Conservation (phyloP, 2,113 vertebrate species). For the Eleginops maclovinus region DNA sequence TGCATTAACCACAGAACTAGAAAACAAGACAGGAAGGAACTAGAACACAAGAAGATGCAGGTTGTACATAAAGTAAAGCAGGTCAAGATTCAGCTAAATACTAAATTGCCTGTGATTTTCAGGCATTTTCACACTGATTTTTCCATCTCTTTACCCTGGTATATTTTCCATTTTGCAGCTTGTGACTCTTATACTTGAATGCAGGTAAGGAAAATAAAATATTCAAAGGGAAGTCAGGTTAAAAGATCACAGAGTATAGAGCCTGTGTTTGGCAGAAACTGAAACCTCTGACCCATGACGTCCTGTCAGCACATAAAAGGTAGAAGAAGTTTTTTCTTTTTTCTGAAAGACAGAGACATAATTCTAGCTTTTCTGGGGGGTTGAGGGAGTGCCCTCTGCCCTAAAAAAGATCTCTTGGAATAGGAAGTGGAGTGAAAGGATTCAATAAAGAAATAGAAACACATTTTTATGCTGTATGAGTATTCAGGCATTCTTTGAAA, state of each 20-base stretch:
- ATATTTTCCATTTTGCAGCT: not conserved
- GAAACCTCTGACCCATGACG: constrained; percentile 14
- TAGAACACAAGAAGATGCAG: constrained; percentile 26
- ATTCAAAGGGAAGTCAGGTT: not conserved
- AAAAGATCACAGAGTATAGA: not conserved
- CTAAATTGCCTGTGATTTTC: no score
- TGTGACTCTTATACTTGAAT: not conserved
- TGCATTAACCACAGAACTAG: constrained; percentile 20
- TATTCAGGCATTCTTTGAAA: no score
- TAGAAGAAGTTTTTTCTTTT: not conserved
- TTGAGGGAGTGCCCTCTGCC: not conserved
- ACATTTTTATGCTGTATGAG: not conserved
- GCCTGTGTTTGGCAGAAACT: not conserved
- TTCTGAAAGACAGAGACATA: constrained; percentile 15
- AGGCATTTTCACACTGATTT: not conserved
- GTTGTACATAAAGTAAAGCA: not conserved
- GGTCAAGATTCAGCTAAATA: constrained; percentile 22
- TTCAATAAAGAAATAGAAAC: not conserved
- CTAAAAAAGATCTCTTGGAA: not conserved
- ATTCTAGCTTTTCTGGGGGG: not conserved
- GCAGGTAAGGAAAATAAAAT: not conserved
- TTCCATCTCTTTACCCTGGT: not conserved
- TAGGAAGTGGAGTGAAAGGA: not conserved
- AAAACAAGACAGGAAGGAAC: constrained; percentile 1
- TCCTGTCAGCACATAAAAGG: not conserved